Conservation (phyloP, 1,140 invertebrate genomes). For the Aphelenchoides fujianensis region DNA sequence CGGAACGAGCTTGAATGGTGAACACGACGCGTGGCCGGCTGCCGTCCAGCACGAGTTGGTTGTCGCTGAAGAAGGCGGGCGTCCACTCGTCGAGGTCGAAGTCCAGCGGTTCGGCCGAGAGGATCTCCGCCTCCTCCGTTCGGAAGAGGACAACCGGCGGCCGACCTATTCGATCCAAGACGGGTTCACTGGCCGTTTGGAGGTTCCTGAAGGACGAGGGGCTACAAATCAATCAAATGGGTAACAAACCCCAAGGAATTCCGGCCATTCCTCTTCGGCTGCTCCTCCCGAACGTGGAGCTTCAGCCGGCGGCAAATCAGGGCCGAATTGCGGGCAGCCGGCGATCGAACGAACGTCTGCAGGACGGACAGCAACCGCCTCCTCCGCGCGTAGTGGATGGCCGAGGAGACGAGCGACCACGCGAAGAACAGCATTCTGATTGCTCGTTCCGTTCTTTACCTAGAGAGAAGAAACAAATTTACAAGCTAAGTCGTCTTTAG, state of each 20-base stretch:
- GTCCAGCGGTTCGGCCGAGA: not conserved
- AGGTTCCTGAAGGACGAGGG: not conserved
- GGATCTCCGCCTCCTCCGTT: not conserved
- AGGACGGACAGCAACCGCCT: not conserved
- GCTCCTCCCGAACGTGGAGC: not conserved
- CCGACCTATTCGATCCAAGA: not conserved
- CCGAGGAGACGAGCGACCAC: conserved; percentile 30
- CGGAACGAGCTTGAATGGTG: not conserved
- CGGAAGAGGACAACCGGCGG: not conserved
- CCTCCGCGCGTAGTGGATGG: conserved; percentile 18
- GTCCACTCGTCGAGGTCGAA: conserved; percentile 16
- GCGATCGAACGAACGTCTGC: not conserved
- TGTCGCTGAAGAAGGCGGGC: not conserved
- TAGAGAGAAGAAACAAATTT: too few relatives aligned
- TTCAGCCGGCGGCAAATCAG: not conserved
- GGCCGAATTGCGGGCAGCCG: not conserved
- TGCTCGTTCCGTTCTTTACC: too few relatives aligned
- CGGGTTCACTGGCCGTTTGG: conserved; percentile 4
- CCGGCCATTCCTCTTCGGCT: not conserved
- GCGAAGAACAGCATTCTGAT: conserved; percentile 3
- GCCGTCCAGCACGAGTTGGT: not conserved
- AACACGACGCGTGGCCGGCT: conserved; percentile 1
- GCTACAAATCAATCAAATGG: not conserved
- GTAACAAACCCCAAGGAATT: not conserved
- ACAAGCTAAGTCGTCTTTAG: too few relatives aligned